Evolutionary conservation across 2,113 vertebrate species (phyloP).

Genomic region (Andinoacara biseriatus): DNA sequence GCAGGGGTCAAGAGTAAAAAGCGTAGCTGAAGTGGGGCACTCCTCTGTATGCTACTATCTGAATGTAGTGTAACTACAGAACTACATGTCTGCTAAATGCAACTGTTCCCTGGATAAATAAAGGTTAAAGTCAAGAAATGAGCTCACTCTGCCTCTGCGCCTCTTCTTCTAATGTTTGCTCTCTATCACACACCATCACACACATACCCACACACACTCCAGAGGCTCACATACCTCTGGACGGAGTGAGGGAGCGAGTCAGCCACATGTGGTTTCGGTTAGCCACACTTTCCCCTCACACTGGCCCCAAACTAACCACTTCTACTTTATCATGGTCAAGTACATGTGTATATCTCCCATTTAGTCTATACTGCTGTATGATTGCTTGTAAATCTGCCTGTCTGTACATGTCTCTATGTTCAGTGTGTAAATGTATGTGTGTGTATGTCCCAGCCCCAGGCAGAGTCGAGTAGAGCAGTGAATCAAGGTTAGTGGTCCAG

Average conservation of each 20-base stretch:
- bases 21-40: slow-evolving; percentile 35
- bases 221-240: slow-evolving; percentile 57
- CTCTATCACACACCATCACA: slow-evolving; percentile 44
- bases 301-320: slow-evolving; percentile 71
- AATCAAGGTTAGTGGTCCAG: slow-evolving; percentile 72
- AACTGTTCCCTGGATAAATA: slow-evolving; percentile 48
- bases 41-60: slow-evolving; percentile 5
- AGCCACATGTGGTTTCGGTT: slow-evolving; percentile 78
- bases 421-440: neutral
- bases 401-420: slow-evolving; percentile 16
- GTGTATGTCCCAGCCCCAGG: slow-evolving; percentile 37
- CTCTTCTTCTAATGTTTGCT: slow-evolving; percentile 21
- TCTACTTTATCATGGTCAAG: slow-evolving; percentile 56
- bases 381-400: slow-evolving; percentile 51
- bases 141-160: slow-evolving; percentile 43
- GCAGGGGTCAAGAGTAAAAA: slow-evolving; percentile 19
- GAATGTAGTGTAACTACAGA: neutral
- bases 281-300: slow-evolving; percentile 64
- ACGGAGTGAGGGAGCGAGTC: slow-evolving; percentile 35
- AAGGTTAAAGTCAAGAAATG: slow-evolving; percentile 56
- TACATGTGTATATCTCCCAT: slow-evolving; percentile 49
- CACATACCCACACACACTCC: slow-evolving; percentile 5
- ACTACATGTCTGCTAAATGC: slow-evolving; percentile 40
- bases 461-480: slow-evolving; percentile 60
- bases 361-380: slow-evolving; percentile 12